These are phyloP conservation scores for Magallana gigas DNA, from an alignment of 1,140 invertebrate species.

Conservation along the genomic window DNA sequence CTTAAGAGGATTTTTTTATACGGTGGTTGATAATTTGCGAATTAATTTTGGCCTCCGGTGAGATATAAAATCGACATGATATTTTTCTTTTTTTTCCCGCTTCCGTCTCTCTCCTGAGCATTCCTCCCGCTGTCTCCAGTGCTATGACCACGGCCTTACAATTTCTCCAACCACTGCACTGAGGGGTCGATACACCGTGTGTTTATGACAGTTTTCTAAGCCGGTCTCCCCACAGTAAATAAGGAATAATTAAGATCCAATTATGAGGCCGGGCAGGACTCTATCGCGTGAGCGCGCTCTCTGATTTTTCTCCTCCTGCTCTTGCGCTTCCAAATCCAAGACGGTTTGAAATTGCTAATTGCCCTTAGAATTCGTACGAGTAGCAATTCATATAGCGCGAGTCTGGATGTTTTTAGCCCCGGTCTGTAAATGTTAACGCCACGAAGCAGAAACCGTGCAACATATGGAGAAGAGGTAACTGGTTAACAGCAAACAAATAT, in stretches of 20 bases:
- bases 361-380: neutral
- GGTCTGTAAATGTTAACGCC: too few relatives aligned
- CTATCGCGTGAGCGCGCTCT: neutral
- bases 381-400: too few relatives aligned
- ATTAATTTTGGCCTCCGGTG: constrained; percentile 10
- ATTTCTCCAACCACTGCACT: too few relatives aligned
- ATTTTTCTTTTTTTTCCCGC: neutral
- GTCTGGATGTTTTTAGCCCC: too few relatives aligned
- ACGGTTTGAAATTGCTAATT: neutral
- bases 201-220: neutral
- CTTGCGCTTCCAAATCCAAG: neutral
- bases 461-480: too few relatives aligned
- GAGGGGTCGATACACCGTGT: neutral
- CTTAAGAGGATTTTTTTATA: neutral
- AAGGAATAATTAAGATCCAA: neutral
- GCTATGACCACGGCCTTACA: neutral
- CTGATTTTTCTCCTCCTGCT: neutral
- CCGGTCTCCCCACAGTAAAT: neutral
- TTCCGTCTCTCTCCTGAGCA: too few relatives aligned
- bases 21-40: constrained; percentile 18
- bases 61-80: constrained; percentile 4
- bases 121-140: neutral
- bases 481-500: too few relatives aligned
- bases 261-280: neutral
- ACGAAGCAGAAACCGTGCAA: too few relatives aligned